Evolutionary conservation across 2,797 vertebrate genomes (phyloP).

Genomic region (Enteromius fasciolatus): DNA sequence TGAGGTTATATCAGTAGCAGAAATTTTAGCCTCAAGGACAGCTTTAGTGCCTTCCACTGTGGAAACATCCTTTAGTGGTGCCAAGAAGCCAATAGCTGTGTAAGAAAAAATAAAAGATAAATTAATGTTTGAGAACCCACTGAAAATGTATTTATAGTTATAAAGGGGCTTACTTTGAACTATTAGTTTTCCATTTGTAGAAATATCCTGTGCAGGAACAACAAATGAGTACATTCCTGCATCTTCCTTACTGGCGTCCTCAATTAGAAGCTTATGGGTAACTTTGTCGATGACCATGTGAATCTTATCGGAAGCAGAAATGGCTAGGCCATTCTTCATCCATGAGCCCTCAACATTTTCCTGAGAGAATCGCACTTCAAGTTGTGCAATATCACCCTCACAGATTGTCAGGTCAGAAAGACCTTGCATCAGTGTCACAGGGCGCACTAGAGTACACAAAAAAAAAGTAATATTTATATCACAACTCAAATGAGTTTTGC

Average conservation of each 20-base stretch:
- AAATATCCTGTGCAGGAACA: conserved; percentile 86
- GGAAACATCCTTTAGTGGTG: conserved; percentile 88
- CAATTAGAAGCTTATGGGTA: conserved; percentile 92
- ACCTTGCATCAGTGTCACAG: conserved; percentile 92
- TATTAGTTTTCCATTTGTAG: conserved; percentile 84
- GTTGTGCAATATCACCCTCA: conserved; percentile 96
- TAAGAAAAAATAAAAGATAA: conserved; percentile 33
- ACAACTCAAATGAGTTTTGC: background rate
- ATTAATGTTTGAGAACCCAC: background rate
- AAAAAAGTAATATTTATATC: background rate
- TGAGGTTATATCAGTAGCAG: conserved; percentile 89
- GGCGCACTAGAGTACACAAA: conserved; percentile 80
- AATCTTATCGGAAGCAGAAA: conserved; percentile 87
- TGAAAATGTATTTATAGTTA: background rate
- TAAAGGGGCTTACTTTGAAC: conserved; percentile 86
- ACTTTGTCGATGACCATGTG: conserved; percentile 94
- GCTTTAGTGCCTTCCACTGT: conserved; percentile 93
- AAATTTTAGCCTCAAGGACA: conserved; percentile 94
- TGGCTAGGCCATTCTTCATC: conserved; percentile 89
- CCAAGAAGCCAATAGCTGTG: conserved; percentile 88
- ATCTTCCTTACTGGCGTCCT: conserved; percentile 89
- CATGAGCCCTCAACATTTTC: conserved; percentile 94
- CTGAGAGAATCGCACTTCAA: conserved; percentile 94
- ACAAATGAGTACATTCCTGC: conserved; percentile 89
- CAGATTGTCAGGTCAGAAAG: conserved; percentile 92